phyloP scores from a whole-genome alignment of 2,888 invertebrate species.

The Lasioglossum calceatum region DNA sequence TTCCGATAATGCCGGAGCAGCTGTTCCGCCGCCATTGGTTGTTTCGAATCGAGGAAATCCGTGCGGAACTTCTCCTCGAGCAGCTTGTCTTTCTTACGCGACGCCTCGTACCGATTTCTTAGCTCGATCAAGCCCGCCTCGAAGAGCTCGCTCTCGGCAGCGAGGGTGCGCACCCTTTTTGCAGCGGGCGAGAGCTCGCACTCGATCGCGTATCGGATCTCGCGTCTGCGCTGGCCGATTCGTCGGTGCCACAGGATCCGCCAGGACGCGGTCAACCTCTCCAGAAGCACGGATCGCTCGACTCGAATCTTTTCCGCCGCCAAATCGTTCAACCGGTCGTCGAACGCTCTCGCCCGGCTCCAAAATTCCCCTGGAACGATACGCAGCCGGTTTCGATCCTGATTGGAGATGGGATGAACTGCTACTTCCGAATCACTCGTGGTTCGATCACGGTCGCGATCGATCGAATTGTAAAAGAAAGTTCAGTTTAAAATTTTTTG shows the following conservation, averaged over 20 bases:
- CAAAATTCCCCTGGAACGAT: constrained; percentile 33
- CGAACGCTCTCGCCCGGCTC: constrained; percentile 87
- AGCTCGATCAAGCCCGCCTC: constrained; percentile 71
- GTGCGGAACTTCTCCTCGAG: constrained; percentile 75
- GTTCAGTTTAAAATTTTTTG: too few species aligned
- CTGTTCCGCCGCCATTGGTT: constrained; percentile 76
- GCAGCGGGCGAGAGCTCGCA: constrained; percentile 79
- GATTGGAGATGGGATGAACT: too few species aligned
- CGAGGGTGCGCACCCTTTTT: constrained; percentile 78
- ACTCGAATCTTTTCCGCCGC: constrained; percentile 87
- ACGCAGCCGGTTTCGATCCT: neutral
- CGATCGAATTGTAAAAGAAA: too few species aligned
- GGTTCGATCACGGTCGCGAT: too few species aligned
- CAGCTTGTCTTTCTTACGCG: constrained; percentile 74
- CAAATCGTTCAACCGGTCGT: constrained; percentile 86
- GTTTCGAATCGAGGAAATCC: constrained; percentile 76
- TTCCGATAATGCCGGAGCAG: constrained; percentile 76
- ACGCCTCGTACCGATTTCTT: constrained; percentile 72
- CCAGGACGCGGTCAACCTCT: constrained; percentile 87
- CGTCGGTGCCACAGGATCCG: constrained; percentile 72
- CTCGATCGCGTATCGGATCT: constrained; percentile 55
- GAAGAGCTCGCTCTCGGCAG: constrained; percentile 55
- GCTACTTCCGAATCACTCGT: too few species aligned
- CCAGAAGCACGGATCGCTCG: constrained; percentile 90
- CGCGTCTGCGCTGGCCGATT: constrained; percentile 29